Percentiles rank a stretch among this genome's conserved stretches.
Evolutionary conservation across 2,888 invertebrate species (phyloP).

Genomic region (Euplagia quadripunctaria): DNA sequence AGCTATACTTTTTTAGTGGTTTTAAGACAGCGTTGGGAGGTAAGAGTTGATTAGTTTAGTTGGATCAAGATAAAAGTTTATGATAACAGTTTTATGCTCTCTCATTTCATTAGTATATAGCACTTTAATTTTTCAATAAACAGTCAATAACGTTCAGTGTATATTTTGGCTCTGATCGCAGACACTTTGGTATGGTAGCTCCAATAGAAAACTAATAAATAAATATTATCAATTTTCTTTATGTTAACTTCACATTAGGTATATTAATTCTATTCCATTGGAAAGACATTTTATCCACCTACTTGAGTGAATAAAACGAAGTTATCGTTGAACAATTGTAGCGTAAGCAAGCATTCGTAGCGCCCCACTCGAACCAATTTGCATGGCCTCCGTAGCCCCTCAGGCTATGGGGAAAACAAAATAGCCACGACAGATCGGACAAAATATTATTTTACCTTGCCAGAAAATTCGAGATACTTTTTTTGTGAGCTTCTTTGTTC

Average conservation of each 20-base stretch:
- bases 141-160: too few species aligned
- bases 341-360: constrained; percentile 45
- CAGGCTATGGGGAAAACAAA: constrained; percentile 35
- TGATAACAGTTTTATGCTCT: too few species aligned
- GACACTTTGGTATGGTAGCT: too few species aligned
- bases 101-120: too few species aligned
- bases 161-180: too few species aligned
- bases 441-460: constrained; percentile 26
- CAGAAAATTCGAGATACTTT: constrained; percentile 5
- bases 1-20: too few species aligned
- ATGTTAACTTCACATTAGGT: background rate
- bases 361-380: constrained; percentile 42
- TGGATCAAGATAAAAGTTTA: too few species aligned
- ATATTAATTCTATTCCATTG: constrained; percentile 4
- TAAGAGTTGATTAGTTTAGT: too few species aligned
- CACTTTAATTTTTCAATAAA: too few species aligned
- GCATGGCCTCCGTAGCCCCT: constrained; percentile 43
- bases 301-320: constrained; percentile 43
- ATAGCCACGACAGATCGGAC: constrained; percentile 24
- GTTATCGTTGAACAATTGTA: constrained; percentile 46
- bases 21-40: too few species aligned
- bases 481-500: background rate
- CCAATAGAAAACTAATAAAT: too few species aligned
- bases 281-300: constrained; percentile 30
- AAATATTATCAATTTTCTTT: too few species aligned